Base-by-base conservation (phyloP, 2,888 invertebrate species). In the Ophion ventricosus region DNA sequence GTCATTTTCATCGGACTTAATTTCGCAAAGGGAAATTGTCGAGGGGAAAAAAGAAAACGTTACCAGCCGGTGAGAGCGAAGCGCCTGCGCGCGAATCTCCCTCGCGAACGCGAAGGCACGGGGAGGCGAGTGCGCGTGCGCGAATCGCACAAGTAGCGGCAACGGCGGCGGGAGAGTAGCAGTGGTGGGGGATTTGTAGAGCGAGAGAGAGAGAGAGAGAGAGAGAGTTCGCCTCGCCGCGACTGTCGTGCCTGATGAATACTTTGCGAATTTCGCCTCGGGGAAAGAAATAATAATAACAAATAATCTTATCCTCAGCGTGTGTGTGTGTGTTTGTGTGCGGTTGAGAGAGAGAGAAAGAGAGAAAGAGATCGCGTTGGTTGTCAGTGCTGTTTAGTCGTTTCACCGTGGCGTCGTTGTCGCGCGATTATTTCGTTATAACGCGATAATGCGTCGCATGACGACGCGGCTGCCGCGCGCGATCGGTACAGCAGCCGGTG, bases 61-160 rank as follows among this genome's bases (percentile, higher is more conserved):
- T 43, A 3, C 35, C 7, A 3, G 35, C 3, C 4, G 2, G 43
- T 11, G 43, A 14, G 43, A 14, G 43, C 14, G 43, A 43, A 14
- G 43, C 43, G 43, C 43, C 43, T 43, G 43, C 43, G 43, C 10
- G 43, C 43, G 43, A 43, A 43, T 40, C 26, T 40, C 73, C 77
- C 85, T 76, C 76, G n/a, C 64, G 49, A 20, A 49, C 40, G 79
- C n/a, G n/a, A n/a, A n/a, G 87, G 73, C 72, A 78, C 87, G 87
- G 61, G 90, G 88, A n/a, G 88, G 91, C 92, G 92, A 91, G 86
- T 35, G 70, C 26, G 29, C 5, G 25, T 54, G 26, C 69, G 66
- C 79, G 89, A 91, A 91, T 90, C 91, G 91, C 88, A 91, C 91
- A 90, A 91, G 90, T 91, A 90, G 90, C 88, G 88, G 89, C 88